phyloP scores from a whole-genome alignment of 1,140 invertebrate genomes.

The Mycetomoellerius zeteki region DNA sequence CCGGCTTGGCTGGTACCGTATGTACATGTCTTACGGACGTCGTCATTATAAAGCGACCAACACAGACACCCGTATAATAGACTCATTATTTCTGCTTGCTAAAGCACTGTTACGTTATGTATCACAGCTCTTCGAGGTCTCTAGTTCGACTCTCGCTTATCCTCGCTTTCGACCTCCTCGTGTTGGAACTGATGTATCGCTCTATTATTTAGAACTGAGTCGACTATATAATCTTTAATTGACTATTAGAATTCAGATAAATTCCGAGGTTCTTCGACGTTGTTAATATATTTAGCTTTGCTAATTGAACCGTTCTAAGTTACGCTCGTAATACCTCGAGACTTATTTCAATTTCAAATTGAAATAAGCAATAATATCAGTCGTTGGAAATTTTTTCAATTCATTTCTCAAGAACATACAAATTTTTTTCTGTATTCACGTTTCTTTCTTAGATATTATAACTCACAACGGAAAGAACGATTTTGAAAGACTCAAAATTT shows the following conservation, averaged over 20 bases:
- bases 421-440: background rate
- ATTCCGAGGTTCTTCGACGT: background rate
- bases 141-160: conserved; percentile 84
- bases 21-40: conserved; percentile 35
- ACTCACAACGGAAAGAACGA: no score
- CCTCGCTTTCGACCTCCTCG: conserved; percentile 82
- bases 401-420: background rate
- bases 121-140: conserved; percentile 81
- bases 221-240: background rate
- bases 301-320: background rate
- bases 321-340: no score
- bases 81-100: conserved; percentile 85
- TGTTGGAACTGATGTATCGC: conserved; percentile 79
- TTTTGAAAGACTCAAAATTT: no score
- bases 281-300: background rate
- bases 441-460: background rate
- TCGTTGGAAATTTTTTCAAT: background rate
- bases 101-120: conserved; percentile 83
- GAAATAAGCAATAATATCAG: background rate
- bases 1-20: conserved; percentile 7
- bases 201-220: conserved; percentile 39
- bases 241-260: background rate
- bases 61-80: conserved; percentile 83
- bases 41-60: conserved; percentile 75
- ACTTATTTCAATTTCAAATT: conserved; percentile 14